A percentile compares a stretch with the other conserved stretches of the same genome.
Evolutionary conservation across 2,888 invertebrate species (phyloP).

Genomic region (Hoplodrina blanda): DNA sequence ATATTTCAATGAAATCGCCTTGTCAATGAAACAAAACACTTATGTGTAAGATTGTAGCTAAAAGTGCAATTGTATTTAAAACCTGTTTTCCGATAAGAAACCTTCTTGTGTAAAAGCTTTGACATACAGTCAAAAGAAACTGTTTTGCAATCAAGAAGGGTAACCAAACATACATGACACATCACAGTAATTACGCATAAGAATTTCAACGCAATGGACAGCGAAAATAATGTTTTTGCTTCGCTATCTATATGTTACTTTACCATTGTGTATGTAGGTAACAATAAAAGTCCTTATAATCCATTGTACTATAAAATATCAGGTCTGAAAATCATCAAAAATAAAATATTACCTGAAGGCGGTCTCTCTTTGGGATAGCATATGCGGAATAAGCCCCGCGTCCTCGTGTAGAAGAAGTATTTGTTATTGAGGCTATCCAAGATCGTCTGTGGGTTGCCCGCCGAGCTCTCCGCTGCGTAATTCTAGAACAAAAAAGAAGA

Average conservation of each 20-base stretch:
- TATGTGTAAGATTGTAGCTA: background rate
- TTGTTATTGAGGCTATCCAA: constrained; percentile 95
- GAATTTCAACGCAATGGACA: too few relatives aligned
- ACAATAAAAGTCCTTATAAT: background rate
- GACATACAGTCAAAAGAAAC: background rate
- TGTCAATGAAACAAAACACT: constrained; percentile 24
- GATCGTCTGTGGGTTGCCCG: constrained; percentile 92
- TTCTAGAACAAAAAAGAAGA: constrained; percentile 89
- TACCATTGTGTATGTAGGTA: background rate
- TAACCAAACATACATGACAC: too few relatives aligned
- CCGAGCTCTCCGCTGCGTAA: constrained; percentile 93
- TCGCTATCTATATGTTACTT: background rate
- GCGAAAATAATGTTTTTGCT: too few relatives aligned
- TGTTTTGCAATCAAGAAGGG: background rate
- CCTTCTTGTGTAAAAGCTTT: background rate
- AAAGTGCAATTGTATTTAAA: background rate
- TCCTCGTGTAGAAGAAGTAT: constrained; percentile 97
- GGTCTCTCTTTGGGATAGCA: constrained; percentile 98
- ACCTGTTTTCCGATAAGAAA: background rate
- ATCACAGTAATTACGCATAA: too few relatives aligned
- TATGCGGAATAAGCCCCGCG: constrained; percentile 97
- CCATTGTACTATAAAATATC: background rate
- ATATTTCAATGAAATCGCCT: constrained; percentile 31
- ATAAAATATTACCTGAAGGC: constrained; percentile 92
- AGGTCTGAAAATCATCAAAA: background rate